A percentile compares a stretch with the other conserved stretches of the same genome.
phyloP scores from a whole-genome alignment of 2,113 vertebrate genomes.

The Microtus montanus region DNA sequence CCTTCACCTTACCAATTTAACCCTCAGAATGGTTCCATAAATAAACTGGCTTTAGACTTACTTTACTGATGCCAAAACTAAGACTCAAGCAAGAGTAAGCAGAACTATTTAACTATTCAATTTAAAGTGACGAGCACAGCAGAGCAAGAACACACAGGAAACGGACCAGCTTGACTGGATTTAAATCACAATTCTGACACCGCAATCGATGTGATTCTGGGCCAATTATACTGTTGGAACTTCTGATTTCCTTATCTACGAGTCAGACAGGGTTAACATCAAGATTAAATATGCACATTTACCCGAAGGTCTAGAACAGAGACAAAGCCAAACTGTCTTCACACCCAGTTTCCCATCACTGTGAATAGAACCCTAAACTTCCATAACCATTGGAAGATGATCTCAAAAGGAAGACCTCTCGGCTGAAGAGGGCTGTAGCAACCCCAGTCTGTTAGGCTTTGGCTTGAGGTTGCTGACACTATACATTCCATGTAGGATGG shows the following conservation, averaged over 20 bases:
- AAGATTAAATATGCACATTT: neutral
- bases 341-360: constrained; percentile 3
- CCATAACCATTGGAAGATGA: neutral
- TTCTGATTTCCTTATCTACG: neutral
- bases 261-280: neutral
- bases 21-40: neutral
- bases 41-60: constrained; percentile 2
- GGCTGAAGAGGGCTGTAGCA: neutral
- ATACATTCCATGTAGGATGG: neutral
- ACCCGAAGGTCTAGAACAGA: neutral
- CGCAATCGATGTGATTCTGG: neutral
- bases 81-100: neutral
- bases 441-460: neutral
- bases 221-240: neutral
- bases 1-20: neutral
- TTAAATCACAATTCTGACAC: neutral
- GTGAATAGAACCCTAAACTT: neutral
- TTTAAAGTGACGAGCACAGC: neutral
- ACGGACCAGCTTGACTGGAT: neutral
- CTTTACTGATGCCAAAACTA: neutral
- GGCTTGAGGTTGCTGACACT: neutral
- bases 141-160: neutral
- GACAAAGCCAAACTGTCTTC: neutral
- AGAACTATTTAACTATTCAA: neutral
- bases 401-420: neutral